A percentile compares a stretch with the other conserved stretches of the same genome.
Conservation (phyloP, 2,113 vertebrate species). For the Natator depressus region DNA sequence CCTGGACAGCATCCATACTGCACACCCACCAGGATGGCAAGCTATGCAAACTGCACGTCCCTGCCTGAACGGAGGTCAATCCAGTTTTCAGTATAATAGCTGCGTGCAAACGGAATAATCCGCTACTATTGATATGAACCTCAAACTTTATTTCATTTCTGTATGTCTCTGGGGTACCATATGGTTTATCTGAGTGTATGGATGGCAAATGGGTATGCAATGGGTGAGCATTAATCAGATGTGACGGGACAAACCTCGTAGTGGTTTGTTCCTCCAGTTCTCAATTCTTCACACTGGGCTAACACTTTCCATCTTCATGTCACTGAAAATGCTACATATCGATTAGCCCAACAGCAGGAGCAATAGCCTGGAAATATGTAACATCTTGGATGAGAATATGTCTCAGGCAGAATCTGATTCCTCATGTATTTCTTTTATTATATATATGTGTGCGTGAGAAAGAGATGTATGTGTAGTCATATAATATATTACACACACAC, state of each 20-base stretch:
- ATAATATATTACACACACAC: background rate
- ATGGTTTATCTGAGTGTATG: background rate
- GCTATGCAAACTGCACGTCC: background rate
- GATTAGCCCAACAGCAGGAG: background rate
- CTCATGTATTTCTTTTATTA: background rate
- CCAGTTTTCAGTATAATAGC: background rate
- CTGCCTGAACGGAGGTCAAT: background rate
- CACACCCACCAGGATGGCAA: background rate
- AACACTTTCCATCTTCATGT: background rate
- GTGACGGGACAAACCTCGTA: background rate
- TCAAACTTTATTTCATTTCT: background rate
- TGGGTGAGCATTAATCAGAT: background rate
- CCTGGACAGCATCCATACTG: background rate
- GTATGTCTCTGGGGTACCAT: background rate
- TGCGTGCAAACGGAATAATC: background rate
- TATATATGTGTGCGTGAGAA: background rate
- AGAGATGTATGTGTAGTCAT: background rate
- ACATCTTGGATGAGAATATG: background rate
- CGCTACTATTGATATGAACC: background rate
- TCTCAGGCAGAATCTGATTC: background rate
- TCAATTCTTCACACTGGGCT: background rate
- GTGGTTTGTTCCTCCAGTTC: background rate
- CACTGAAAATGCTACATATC: background rate
- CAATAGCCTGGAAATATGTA: fast-evolving
- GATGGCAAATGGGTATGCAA: background rate